These are phyloP conservation scores for Frankliniella fusca DNA, from an alignment of 2,888 invertebrate genomes.

Conservation along the genomic window DNA sequence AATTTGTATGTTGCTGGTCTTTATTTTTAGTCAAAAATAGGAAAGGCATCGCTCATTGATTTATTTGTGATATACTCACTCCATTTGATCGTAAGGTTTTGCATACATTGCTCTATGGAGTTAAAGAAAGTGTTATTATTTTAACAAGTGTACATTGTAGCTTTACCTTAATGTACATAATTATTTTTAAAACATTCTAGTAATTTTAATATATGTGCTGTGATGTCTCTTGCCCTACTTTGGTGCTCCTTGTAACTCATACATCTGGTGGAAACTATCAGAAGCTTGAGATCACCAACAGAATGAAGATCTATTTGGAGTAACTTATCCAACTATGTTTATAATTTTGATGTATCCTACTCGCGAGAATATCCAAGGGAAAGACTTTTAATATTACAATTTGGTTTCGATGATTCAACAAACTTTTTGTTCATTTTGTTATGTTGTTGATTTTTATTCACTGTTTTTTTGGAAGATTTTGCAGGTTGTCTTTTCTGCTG, in stretches of 20 bases:
- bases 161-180: background rate
- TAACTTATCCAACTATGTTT: too few species aligned
- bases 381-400: too few species aligned
- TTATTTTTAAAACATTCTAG: background rate
- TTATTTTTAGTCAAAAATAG: background rate
- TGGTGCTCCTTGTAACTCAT: background rate
- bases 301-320: too few species aligned
- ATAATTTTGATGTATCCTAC: too few species aligned
- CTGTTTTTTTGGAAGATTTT: too few species aligned
- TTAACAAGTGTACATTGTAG: constrained; percentile 9
- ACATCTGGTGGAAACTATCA: too few species aligned
- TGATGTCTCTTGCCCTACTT: constrained; percentile 1
- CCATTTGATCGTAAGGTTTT: constrained; percentile 8
- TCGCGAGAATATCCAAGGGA: too few species aligned
- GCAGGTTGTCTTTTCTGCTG: too few species aligned
- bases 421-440: too few species aligned
- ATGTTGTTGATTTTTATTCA: too few species aligned
- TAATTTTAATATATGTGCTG: background rate
- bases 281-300: too few species aligned
- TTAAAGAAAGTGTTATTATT: background rate
- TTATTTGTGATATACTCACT: constrained; percentile 18
- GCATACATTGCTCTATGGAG: background rate
- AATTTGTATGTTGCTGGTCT: background rate
- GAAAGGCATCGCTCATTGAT: constrained; percentile 3
- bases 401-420: too few species aligned